Percentiles rank a stretch among this genome's conserved stretches.
phyloP scores from a whole-genome alignment of 53 echinoderm and acorn worm genomes.

The Actinopyga echinites region DNA sequence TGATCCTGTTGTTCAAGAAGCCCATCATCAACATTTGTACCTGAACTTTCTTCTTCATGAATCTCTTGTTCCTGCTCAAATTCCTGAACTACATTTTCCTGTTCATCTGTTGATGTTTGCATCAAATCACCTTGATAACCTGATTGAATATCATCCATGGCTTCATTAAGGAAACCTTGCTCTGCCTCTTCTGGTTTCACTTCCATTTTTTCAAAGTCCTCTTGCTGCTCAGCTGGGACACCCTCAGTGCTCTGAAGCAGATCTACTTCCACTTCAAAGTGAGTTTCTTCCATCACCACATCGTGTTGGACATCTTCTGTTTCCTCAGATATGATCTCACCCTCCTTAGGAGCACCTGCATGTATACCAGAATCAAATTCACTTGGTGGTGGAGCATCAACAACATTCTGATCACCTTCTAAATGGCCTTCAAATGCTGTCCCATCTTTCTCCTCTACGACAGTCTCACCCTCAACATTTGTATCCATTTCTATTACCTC shows the following conservation, averaged over 20 bases:
- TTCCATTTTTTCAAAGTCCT: background rate
- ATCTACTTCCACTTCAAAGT: background rate
- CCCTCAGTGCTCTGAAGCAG: background rate
- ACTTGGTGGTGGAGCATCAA: background rate
- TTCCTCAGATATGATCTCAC: conserved; percentile 28
- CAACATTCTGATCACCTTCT: background rate
- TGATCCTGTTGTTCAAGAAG: background rate
- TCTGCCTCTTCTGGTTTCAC: conserved; percentile 29
- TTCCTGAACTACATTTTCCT: conserved; percentile 43
- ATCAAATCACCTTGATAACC: conserved; percentile 10
- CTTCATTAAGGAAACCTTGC: conserved; percentile 18
- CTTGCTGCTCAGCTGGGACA: conserved; percentile 5
- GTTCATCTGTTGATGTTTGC: conserved; percentile 38
- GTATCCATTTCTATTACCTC: background rate
- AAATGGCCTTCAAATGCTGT: background rate
- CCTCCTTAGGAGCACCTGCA: conserved; percentile 49
- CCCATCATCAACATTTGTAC: conserved; percentile 10
- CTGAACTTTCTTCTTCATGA: background rate
- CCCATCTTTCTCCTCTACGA: background rate
- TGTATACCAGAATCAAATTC: background rate
- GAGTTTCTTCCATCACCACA: background rate
- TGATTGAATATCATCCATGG: background rate
- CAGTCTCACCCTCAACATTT: conserved; percentile 19
- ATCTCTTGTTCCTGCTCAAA: conserved; percentile 7
- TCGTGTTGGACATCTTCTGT: conserved; percentile 33